Percentiles rank a stretch among this genome's conserved stretches.
These are phyloP conservation scores for Pentamera pediparva DNA, from an alignment of 53 echinoderm and acorn worm species.

Conservation along the genomic window DNA sequence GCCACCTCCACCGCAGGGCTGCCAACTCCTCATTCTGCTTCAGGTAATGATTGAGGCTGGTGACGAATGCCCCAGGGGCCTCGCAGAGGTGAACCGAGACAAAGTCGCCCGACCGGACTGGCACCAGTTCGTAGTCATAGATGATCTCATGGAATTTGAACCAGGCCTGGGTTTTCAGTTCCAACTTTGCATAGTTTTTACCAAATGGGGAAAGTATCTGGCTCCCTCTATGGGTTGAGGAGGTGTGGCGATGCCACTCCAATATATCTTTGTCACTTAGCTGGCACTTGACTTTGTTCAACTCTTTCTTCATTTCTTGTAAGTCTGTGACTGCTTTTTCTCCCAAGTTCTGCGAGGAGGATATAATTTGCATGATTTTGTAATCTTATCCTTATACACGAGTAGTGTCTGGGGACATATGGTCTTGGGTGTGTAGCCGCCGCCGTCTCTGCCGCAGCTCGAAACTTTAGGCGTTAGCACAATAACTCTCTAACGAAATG, in stretches of 20 bases:
- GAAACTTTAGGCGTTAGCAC: no score
- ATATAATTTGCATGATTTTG: no score
- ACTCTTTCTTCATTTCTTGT: conserved; percentile 40
- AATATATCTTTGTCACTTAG: conserved; percentile 88
- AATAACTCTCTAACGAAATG: no score
- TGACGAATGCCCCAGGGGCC: conserved; percentile 93
- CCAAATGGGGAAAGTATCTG: conserved; percentile 55
- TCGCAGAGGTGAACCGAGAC: conserved; percentile 80
- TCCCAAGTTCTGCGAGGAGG: not conserved
- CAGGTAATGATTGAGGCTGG: conserved; percentile 85
- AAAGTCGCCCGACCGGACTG: not conserved
- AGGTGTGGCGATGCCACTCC: conserved; percentile 83
- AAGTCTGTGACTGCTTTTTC: conserved; percentile 14
- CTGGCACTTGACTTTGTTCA: conserved; percentile 59
- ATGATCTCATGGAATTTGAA: conserved; percentile 91
- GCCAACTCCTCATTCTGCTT: conserved; percentile 40
- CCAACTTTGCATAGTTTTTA: conserved; percentile 38
- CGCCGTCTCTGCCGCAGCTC: no score
- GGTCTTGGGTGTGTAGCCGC: no score
- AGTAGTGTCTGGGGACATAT: no score
- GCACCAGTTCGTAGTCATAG: conserved; percentile 39
- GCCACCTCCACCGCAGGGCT: conserved; percentile 61
- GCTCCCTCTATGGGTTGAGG: conserved; percentile 69
- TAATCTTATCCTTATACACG: no score
- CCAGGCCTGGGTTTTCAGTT: conserved; percentile 96